Evolutionary conservation across 2,113 vertebrate species (phyloP).

Genomic region (Chroicocephalus ridibundus): DNA sequence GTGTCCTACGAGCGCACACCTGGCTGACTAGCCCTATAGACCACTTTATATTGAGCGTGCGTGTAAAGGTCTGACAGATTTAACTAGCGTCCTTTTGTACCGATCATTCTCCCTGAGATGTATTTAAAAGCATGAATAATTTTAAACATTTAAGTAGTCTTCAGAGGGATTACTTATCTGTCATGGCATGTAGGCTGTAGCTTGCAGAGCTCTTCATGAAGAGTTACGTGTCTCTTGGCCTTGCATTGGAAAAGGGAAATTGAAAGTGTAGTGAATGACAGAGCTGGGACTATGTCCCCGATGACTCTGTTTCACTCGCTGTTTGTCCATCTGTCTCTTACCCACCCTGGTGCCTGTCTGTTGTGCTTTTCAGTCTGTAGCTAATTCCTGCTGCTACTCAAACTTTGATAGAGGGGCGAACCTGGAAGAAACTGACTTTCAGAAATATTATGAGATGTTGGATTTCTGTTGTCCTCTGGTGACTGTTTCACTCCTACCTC

Average conservation of each 20-base stretch:
- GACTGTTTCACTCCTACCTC: not conserved
- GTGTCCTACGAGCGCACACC: not conserved
- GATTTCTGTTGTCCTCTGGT: not conserved
- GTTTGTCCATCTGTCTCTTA: not conserved
- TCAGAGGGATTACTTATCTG: slow-evolving; percentile 27
- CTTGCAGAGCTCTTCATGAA: not conserved
- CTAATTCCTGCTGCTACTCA: not conserved
- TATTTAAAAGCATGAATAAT: not conserved
- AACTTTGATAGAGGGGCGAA: not conserved
- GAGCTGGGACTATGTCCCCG: not conserved
- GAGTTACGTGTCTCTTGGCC: slow-evolving; percentile 13
- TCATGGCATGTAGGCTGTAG: slow-evolving; percentile 10
- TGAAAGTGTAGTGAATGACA: not conserved
- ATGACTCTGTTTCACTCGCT: not conserved
- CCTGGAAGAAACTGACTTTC: not conserved
- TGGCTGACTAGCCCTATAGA: not conserved
- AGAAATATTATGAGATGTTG: not conserved
- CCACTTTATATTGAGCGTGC: fast-evolving
- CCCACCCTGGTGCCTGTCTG: not conserved
- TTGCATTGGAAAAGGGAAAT: not conserved
- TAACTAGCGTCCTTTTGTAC: not conserved
- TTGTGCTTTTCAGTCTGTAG: not conserved
- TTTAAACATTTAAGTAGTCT: not conserved
- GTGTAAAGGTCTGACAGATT: not conserved
- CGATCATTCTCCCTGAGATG: fast-evolving